Conservation (phyloP, 2,797 vertebrate genomes). For the Periophthalmus magnuspinnatus region DNA sequence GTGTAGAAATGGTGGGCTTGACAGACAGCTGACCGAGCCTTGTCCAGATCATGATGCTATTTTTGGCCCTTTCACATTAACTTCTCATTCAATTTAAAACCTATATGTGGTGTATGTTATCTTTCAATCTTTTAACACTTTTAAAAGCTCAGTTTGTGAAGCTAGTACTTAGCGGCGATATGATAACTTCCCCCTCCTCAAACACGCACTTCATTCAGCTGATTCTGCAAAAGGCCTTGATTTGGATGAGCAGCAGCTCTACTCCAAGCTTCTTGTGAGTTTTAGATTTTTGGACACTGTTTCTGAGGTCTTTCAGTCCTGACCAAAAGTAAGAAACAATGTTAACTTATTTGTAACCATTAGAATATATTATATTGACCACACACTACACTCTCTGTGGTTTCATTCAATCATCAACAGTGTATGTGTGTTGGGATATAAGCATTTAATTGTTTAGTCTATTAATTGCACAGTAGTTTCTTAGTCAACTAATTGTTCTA, state of each 20-base stretch:
- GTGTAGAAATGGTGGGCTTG: background rate
- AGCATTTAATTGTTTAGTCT: too few species aligned
- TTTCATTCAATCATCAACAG: too few species aligned
- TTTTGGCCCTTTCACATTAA: slow-evolving; percentile 1
- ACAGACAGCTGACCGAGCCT: background rate
- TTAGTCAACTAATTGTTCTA: too few species aligned
- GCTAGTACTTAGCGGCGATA: background rate
- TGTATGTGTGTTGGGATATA: too few species aligned
- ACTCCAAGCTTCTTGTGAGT: background rate
- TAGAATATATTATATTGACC: too few species aligned
- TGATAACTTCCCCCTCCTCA: background rate
- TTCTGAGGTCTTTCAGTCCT: background rate
- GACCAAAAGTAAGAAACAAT: background rate
- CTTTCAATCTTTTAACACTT: background rate
- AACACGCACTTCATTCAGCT: background rate
- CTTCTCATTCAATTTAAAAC: background rate
- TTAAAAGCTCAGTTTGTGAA: background rate
- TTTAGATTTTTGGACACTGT: background rate
- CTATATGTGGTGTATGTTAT: background rate
- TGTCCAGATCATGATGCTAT: slow-evolving; percentile 3
- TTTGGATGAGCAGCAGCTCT: background rate
- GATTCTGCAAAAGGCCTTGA: too few species aligned
- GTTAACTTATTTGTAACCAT: too few species aligned
- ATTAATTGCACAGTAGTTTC: too few species aligned
- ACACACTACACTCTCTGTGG: too few species aligned